phyloP scores from a whole-genome alignment of 2,888 invertebrate genomes.

The Anorthoa munda region DNA sequence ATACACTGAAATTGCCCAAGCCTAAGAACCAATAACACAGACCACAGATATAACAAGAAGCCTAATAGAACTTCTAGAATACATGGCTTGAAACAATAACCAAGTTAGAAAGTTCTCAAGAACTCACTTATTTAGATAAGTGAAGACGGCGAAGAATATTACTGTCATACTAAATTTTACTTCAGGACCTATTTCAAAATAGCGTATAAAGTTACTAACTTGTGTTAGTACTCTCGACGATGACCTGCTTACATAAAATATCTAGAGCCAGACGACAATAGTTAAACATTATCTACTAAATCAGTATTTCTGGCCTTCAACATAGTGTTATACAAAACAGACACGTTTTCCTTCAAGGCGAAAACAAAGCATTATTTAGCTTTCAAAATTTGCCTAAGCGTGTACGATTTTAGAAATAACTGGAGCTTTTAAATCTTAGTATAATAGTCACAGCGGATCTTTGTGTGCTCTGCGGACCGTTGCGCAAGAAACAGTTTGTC shows the following conservation, averaged over 20 bases:
- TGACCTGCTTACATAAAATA: slow-evolving; percentile 39
- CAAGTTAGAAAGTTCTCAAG: neutral
- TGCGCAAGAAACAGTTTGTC: too few species aligned
- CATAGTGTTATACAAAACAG: slow-evolving; percentile 6
- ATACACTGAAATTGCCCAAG: too few species aligned
- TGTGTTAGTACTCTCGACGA: slow-evolving; percentile 6
- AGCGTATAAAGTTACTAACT: slow-evolving; percentile 27
- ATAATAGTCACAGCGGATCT: too few species aligned
- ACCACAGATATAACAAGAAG: neutral
- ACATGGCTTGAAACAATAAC: slow-evolving; percentile 16
- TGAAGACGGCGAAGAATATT: slow-evolving; percentile 2
- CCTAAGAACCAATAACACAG: too few species aligned
- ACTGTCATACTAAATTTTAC: slow-evolving; percentile 12
- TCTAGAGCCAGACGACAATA: slow-evolving; percentile 30
- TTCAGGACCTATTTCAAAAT: slow-evolving; percentile 10
- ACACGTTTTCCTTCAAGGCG: slow-evolving; percentile 23
- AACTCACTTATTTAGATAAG: slow-evolving; percentile 4
- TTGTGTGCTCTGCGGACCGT: too few species aligned
- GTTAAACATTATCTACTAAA: neutral
- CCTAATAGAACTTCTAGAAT: neutral
- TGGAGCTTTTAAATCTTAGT: neutral
- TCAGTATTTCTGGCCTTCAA: slow-evolving; percentile 12
- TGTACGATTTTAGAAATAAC: neutral
- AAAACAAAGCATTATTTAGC: slow-evolving; percentile 1
- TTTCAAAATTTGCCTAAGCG: neutral